A percentile compares a stretch with the other conserved stretches of the same genome.
Evolutionary conservation across 2,797 vertebrate genomes (phyloP).

Genomic region (Australoheros facetus): DNA sequence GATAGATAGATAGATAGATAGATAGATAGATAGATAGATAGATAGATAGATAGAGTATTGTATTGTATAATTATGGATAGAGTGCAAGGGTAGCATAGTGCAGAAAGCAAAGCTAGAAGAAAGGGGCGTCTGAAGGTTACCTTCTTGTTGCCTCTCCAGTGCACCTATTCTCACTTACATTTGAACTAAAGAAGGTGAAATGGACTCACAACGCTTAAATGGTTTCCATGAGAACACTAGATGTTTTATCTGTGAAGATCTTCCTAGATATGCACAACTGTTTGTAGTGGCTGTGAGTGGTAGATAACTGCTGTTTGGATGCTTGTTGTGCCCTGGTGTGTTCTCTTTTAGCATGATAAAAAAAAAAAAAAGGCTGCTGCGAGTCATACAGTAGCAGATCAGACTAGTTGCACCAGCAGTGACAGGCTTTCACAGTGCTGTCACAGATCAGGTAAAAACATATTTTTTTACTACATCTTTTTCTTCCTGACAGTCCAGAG

Average conservation of each 20-base stretch:
- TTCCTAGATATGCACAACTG: slow-evolving; percentile 10
- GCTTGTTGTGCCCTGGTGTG: not conserved
- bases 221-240: slow-evolving; percentile 61
- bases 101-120: not conserved
- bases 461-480: not conserved
- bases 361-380: not conserved
- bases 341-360: not conserved
- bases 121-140: not conserved
- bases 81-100: no score
- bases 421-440: not conserved
- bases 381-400: not conserved
- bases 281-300: slow-evolving; percentile 5
- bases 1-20: no score
- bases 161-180: not conserved
- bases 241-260: not conserved
- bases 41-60: no score
- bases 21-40: no score
- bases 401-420: not conserved
- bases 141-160: not conserved
- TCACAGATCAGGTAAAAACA: not conserved
- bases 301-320: not conserved
- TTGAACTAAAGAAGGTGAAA: not conserved
- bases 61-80: no score
- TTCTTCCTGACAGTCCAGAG: slow-evolving; percentile 1
- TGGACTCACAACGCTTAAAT: slow-evolving; percentile 12